Base-by-base conservation (phyloP, 2,113 vertebrate species). In the Lota lota region DNA sequence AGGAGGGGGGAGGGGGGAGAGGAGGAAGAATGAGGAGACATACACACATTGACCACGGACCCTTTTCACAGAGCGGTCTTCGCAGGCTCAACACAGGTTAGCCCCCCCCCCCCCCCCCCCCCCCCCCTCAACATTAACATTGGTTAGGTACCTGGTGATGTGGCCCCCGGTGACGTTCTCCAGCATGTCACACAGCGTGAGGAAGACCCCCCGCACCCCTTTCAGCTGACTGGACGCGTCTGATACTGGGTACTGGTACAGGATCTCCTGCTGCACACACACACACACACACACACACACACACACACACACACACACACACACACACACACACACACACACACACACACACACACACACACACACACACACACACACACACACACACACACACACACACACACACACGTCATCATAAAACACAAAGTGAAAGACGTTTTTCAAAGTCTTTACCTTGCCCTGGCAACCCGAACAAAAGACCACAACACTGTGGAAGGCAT, bases 121-220 rank as follows among this genome's bases (percentile, higher is more conserved):
- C 28, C 28, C 28, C 4, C 4, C 28, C 28, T 6, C 28, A 33
- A 33, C 28, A 33, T 33, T 4, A 33, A 33, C 28, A 33, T 33
- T 1, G 4, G 28, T 4, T 6, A 33, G 28, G 88, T 90, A 98
- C 97, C 97, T 99, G 85, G 95, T 88, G 66, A 98, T 94, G 76
- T 85, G 92, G 50, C 94, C 93, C 64, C 94, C 95, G 1, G 95
- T 97, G 79, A 99, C 91, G 60, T 90, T 95, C 89, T 96, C 95
- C 93, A 99, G 85, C 94, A 98, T 96, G 88, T 99, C 97, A 80
- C 94, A 95, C 3, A 99, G 92, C 0, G 97, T 99, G 64, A 99
- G 93, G 89, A 99, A 99, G 90, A 99, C 94, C 57, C 97, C 97
- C 59, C 97, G 88, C 67, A 98, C 93, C 58, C 92, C 94, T 84